Percentiles rank a stretch among this genome's conserved stretches.
phyloP scores from a whole-genome alignment of 2,888 invertebrate species.

The Drosophila ezoana region DNA sequence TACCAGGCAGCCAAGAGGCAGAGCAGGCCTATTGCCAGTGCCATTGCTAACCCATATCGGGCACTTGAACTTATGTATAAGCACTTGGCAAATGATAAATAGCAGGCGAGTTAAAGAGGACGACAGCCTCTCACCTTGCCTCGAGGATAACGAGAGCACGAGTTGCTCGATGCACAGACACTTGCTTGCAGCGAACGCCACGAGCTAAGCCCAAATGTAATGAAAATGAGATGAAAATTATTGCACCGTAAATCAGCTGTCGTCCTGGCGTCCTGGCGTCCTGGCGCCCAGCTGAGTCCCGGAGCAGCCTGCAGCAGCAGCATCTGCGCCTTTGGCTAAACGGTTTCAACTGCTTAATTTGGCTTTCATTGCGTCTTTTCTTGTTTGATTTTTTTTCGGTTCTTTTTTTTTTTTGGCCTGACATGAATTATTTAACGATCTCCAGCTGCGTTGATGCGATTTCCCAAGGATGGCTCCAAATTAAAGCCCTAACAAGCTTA shows the following conservation, averaged over 20 bases:
- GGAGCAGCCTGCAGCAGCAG: conserved; percentile 8
- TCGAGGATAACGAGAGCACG: conserved; percentile 1
- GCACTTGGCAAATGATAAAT: conserved; percentile 68
- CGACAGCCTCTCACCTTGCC: conserved; percentile 39
- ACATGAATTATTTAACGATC: conserved; percentile 81
- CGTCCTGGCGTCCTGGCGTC: conserved; percentile 2
- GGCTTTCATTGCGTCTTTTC: conserved; percentile 78
- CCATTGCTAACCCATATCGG: conserved; percentile 19
- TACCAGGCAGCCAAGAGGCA: conserved; percentile 4
- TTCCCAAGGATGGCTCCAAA: conserved; percentile 70
- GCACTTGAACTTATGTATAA: conserved; percentile 44
- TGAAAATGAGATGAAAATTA: conserved; percentile 82
- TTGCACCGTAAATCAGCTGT: conserved; percentile 75
- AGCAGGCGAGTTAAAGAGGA: conserved; percentile 38
- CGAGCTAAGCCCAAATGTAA: conserved; percentile 68
- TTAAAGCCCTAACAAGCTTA: conserved; percentile 78
- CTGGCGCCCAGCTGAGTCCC: conserved; percentile 66
- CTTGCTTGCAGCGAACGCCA: conserved; percentile 11
- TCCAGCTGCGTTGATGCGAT: conserved; percentile 81
- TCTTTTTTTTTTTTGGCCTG: conserved; percentile 46
- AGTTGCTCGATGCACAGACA: not conserved
- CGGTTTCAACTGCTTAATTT: conserved; percentile 80
- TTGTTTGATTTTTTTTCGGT: conserved; percentile 28
- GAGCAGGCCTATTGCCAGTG: conserved; percentile 42
- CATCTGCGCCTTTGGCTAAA: conserved; percentile 51